These are phyloP conservation scores for Cotesia chilonis DNA, from an alignment of 1,140 invertebrate species.

Conservation along the genomic window DNA sequence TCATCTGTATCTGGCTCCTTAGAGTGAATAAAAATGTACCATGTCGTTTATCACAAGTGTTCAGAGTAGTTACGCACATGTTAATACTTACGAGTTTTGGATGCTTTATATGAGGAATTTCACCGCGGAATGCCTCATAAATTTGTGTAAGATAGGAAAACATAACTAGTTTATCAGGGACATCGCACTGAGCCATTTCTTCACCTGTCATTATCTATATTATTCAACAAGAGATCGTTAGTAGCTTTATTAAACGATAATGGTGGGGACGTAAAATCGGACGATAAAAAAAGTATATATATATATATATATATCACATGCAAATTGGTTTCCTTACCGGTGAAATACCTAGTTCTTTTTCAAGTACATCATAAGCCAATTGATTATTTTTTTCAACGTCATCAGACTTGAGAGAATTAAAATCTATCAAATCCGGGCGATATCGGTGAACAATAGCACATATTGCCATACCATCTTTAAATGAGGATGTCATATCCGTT, in stretches of 20 bases:
- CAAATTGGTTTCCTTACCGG: conserved; percentile 66
- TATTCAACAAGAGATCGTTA: conserved; percentile 28
- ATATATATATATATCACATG: not conserved
- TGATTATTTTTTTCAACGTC: conserved; percentile 79
- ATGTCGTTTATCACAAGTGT: not conserved
- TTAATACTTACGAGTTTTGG: conserved; percentile 72
- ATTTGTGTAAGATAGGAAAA: conserved; percentile 88
- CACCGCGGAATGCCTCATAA: conserved; percentile 82
- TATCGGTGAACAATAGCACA: conserved; percentile 88
- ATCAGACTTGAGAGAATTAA: conserved; percentile 71
- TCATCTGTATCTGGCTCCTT: conserved; percentile 61
- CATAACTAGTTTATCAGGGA: conserved; percentile 80
- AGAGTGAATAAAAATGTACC: conserved; percentile 15
- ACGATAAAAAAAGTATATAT: conserved; percentile 17
- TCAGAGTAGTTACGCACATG: not conserved
- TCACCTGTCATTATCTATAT: conserved; percentile 78
- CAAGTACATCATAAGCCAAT: conserved; percentile 82
- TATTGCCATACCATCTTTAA: conserved; percentile 80
- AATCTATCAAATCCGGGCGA: conserved; percentile 87
- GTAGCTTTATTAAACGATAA: conserved; percentile 28
- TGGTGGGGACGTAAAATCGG: not conserved
- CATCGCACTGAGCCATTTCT: conserved; percentile 77
- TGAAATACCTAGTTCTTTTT: conserved; percentile 79
- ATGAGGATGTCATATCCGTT: conserved; percentile 75
- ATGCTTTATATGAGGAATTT: conserved; percentile 84